Conservation (phyloP, 1,140 invertebrate genomes). For the Magallana angulata region DNA sequence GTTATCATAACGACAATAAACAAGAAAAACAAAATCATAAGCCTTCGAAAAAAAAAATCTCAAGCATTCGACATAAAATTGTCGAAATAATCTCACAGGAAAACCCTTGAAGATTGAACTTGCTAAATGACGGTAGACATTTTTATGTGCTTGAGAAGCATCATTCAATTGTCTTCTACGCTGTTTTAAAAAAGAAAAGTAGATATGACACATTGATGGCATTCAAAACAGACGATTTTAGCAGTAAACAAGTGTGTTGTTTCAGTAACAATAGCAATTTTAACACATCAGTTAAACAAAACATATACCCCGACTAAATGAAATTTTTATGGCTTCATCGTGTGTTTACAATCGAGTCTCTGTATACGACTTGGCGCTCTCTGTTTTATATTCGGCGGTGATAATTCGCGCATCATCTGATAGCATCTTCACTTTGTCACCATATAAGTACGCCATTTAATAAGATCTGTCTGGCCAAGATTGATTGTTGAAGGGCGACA, state of each 20-base stretch:
- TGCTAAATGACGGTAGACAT: too few relatives aligned
- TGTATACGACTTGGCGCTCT: not conserved
- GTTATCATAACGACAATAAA: too few relatives aligned
- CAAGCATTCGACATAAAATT: too few relatives aligned
- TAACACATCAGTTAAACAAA: slow-evolving; percentile 5
- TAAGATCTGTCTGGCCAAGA: slow-evolving; percentile 21
- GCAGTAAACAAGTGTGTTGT: not conserved
- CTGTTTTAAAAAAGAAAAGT: not conserved
- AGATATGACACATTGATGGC: not conserved
- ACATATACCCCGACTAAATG: slow-evolving; percentile 17
- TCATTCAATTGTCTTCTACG: not conserved
- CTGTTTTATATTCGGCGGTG: not conserved
- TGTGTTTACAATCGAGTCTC: slow-evolving; percentile 1
- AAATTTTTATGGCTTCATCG: slow-evolving; percentile 13
- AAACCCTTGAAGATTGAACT: too few relatives aligned
- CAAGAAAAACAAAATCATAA: too few relatives aligned
- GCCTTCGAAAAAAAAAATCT: too few relatives aligned
- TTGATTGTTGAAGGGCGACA: not conserved
- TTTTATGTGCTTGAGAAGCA: not conserved
- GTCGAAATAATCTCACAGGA: too few relatives aligned
- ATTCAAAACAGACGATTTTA: not conserved
- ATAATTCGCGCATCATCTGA: slow-evolving; percentile 15
- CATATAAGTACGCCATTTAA: slow-evolving; percentile 24
- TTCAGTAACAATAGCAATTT: not conserved
- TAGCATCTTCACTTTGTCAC: slow-evolving; percentile 33